These are phyloP conservation scores for Geococcyx californianus DNA, from an alignment of 2,113 vertebrate species.

Conservation along the genomic window DNA sequence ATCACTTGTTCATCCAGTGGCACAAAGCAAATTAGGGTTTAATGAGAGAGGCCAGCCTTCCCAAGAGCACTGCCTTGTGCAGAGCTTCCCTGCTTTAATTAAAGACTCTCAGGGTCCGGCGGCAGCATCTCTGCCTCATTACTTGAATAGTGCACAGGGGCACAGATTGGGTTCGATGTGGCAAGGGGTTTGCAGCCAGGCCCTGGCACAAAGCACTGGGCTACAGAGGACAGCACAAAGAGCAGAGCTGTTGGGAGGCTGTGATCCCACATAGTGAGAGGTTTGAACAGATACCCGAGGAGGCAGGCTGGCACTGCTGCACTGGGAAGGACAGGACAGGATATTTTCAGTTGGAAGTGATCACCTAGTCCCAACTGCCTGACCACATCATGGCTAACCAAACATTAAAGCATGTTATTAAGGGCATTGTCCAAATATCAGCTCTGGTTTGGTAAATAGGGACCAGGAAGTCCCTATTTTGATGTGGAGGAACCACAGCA, in stretches of 20 bases:
- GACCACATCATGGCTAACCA: no score
- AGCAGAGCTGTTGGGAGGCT: not conserved
- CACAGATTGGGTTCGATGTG: not conserved
- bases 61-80: not conserved
- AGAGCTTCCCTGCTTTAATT: not conserved
- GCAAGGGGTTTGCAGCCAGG: not conserved
- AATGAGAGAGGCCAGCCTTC: not conserved
- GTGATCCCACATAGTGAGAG: fast-evolving
- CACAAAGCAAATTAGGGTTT: not conserved
- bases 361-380: no score
- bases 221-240: not conserved
- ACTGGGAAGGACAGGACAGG: no score
- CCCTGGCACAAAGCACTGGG: fast-evolving
- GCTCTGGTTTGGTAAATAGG: not conserved
- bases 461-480: not conserved
- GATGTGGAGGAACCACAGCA: not conserved
- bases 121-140: not conserved
- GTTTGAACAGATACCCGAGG: not conserved
- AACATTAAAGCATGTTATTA: no score
- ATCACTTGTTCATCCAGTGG: not conserved
- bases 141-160: fast-evolving
- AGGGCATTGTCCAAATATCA: no score
- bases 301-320: not conserved
- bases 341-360: no score
- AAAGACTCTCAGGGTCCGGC: not conserved